Evolutionary conservation across 2,113 vertebrate species (phyloP).

Genomic region (Aviceda subcristata): DNA sequence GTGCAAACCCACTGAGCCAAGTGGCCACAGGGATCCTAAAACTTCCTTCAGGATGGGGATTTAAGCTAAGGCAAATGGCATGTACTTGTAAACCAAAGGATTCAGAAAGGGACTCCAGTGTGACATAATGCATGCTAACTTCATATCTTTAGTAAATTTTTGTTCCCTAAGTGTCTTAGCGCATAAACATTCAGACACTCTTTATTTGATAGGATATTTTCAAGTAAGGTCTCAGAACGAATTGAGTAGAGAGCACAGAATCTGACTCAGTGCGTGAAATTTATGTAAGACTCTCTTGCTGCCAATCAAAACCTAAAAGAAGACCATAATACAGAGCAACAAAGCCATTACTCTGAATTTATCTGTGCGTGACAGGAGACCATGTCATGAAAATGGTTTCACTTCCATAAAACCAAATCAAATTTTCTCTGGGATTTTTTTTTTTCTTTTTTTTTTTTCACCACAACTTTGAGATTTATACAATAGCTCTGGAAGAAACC

Average conservation of each 20-base stretch:
- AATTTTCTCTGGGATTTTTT: background rate
- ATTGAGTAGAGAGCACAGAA: background rate
- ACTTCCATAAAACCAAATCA: background rate
- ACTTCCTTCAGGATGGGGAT: background rate
- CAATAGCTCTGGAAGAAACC: background rate
- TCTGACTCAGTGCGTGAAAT: background rate
- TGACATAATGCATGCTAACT: background rate
- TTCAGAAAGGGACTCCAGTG: background rate
- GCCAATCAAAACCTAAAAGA: background rate
- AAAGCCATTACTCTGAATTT: background rate
- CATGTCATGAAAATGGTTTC: background rate
- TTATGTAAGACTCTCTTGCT: background rate
- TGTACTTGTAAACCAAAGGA: background rate
- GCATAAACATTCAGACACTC: background rate
- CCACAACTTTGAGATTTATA: background rate
- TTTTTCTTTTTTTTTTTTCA: fast-evolving
- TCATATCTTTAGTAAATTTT: background rate
- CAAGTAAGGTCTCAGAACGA: background rate
- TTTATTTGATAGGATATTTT: background rate
- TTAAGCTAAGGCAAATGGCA: background rate
- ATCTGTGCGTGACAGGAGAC: background rate
- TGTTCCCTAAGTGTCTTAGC: background rate
- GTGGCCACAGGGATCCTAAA: background rate
- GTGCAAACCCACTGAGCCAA: background rate
- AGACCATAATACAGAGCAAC: background rate